Percentiles rank a stretch among this genome's conserved stretches.
These are phyloP conservation scores for Rhinatrema bivittatum DNA, from an alignment of 2,797 vertebrate species.

Conservation along the genomic window DNA sequence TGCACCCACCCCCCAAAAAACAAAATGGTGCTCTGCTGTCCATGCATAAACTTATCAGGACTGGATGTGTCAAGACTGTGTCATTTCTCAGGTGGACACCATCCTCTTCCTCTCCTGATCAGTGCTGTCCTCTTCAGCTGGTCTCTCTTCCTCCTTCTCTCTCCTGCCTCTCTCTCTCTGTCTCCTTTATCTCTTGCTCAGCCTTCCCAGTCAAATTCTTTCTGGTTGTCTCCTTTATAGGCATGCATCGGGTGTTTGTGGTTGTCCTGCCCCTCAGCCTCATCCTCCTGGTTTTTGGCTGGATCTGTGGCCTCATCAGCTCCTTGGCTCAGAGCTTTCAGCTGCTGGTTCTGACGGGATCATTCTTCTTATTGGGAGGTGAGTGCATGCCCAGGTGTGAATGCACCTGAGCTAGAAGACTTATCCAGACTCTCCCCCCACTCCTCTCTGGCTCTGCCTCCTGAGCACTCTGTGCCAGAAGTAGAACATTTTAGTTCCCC, in stretches of 20 bases:
- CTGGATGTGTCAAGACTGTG: too few relatives aligned
- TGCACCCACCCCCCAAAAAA: too few relatives aligned
- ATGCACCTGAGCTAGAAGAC: too few relatives aligned
- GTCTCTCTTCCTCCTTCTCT: fast-evolving
- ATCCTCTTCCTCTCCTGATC: not conserved
- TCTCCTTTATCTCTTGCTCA: too few relatives aligned
- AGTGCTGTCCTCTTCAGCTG: not conserved
- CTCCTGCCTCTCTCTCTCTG: not conserved
- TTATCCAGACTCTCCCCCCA: too few relatives aligned
- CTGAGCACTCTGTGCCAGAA: too few relatives aligned
- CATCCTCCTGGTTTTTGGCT: conserved; percentile 58
- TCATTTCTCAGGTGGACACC: too few relatives aligned
- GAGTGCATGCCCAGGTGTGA: conserved; percentile 49
- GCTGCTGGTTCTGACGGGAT: conserved; percentile 49
- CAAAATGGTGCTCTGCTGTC: too few relatives aligned
- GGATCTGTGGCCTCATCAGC: conserved; percentile 64
- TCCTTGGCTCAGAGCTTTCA: conserved; percentile 52
- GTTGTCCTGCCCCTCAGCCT: conserved; percentile 66
- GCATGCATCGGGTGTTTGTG: conserved; percentile 59
- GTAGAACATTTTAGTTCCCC: too few relatives aligned
- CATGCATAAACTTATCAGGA: too few relatives aligned
- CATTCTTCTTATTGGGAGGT: conserved; percentile 68
- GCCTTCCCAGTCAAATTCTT: not conserved
- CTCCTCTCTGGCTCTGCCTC: too few relatives aligned
- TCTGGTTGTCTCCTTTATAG: too few relatives aligned